Base-by-base conservation (phyloP, 2,113 vertebrate genomes). In the Microtus montanus region DNA sequence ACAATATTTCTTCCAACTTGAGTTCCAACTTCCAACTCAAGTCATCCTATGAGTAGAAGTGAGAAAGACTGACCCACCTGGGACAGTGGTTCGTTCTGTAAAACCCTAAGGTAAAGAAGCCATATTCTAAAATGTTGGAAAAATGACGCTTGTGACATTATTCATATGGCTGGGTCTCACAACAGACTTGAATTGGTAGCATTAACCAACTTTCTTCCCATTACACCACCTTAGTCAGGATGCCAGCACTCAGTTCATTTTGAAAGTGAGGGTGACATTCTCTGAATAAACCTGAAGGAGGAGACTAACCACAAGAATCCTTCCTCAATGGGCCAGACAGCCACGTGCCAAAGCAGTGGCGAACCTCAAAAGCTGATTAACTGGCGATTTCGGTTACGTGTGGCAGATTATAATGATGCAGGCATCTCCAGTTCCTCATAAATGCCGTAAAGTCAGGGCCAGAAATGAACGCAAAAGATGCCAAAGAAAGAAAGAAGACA, bases 401-500 rank as follows among this genome's bases (percentile, higher is more conserved):
- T 75, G 33, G 41, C 52, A 74, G n/a, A 71, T 93, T 33, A 91
- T 11, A 91, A 58, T 90, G 75, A n/a, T 17, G 30, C 74, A 58
- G 17, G 78, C 66, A 92, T 47, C n/a, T 88, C 66, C 52, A 63
- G 38, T 63, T 61, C 38, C 30, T 91, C 79, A 35, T 15, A 49
- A 96, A 80, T 52, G 33, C 77, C 82, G 75, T 4, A 13, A 58
- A 64, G 63, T 9, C 9, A 49, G 52, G 75, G 20, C 49, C 28
- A 95, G 58, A 89, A 19, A 83, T 28, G 68, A 90, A 90, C 15
- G 73, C 58, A 95, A 35, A 75, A 90, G 44, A 41, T 71, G 38
- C 75, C 70, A 86, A 63, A 80, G 61, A 96, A 92, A 64, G 14
- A 9, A 86, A 95, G 75, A 47, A 24, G 61, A 90, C 17, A 47